Evolutionary conservation across 1,140 invertebrate species (phyloP).

Genomic region (Megalonaias nervosa): DNA sequence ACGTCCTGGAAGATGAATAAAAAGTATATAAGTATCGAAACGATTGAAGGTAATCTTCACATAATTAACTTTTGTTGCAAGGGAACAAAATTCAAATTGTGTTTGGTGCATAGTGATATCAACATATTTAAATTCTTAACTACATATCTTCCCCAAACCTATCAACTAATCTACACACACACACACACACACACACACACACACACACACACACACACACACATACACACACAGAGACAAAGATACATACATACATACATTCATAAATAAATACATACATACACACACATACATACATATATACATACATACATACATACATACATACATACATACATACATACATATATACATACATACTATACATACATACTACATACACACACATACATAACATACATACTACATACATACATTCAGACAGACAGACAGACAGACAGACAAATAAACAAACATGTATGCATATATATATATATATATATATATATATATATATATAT

Average conservation of each 20-base stretch:
- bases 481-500: conserved; percentile 2
- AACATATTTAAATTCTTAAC: neutral
- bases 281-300: conserved; percentile 6
- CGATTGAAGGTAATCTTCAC: too few relatives aligned
- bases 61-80: too few relatives aligned
- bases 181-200: neutral
- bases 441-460: conserved; percentile 9
- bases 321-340: conserved; percentile 17
- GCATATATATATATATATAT: conserved; percentile 7
- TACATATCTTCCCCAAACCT: neutral
- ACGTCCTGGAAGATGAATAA: too few relatives aligned
- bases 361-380: conserved; percentile 8
- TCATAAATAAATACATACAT: conserved; percentile 1
- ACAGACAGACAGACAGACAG: conserved; percentile 14
- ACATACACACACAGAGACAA: conserved; percentile 1
- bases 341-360: conserved; percentile 1
- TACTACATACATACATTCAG: conserved; percentile 7
- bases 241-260: conserved; percentile 1
- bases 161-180: too few relatives aligned
- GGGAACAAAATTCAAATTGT: too few relatives aligned
- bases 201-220: neutral
- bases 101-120: too few relatives aligned
- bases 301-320: conserved; percentile 7
- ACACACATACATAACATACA: conserved; percentile 8
- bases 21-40: too few relatives aligned